These are phyloP conservation scores for Galaxea fascicularis DNA, from an alignment of 92 coral and sea anemone species.

Conservation along the genomic window DNA sequence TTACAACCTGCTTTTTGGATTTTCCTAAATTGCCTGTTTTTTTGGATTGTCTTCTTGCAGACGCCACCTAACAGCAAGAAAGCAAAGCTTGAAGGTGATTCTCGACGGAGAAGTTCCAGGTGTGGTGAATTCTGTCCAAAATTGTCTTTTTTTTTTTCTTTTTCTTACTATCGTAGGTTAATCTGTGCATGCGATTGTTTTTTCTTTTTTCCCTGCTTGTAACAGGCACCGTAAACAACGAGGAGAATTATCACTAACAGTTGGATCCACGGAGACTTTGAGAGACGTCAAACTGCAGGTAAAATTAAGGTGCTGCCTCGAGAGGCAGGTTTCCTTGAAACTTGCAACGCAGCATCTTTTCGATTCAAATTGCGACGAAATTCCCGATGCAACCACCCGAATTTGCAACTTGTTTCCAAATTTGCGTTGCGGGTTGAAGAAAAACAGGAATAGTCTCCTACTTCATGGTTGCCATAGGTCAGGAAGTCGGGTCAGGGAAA, in stretches of 20 bases:
- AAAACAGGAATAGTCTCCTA: no score
- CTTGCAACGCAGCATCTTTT: no score
- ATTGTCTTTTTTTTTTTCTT: not conserved
- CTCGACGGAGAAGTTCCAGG: constrained; percentile 82
- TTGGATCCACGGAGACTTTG: constrained; percentile 84
- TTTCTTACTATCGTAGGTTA: no score
- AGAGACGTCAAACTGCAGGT: constrained; percentile 93
- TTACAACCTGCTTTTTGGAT: not conserved
- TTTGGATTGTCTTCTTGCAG: not conserved
- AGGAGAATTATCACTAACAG: constrained; percentile 84
- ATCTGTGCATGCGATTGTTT: not conserved
- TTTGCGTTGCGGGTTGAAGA: no score
- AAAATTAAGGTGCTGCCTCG: not conserved
- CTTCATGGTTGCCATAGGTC: no score
- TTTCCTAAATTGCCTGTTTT: not conserved
- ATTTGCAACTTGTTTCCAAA: no score
- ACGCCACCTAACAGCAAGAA: constrained; percentile 58
- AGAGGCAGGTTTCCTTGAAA: not conserved
- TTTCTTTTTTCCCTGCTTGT: not conserved
- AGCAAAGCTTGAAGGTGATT: constrained; percentile 55
- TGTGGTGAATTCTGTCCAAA: not conserved
- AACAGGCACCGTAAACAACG: constrained; percentile 94
- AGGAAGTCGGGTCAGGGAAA: no score
- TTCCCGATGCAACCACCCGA: no score
- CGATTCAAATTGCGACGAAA: no score